These are phyloP conservation scores for Hetaerina americana DNA, from an alignment of 1,140 invertebrate species.

Conservation along the genomic window DNA sequence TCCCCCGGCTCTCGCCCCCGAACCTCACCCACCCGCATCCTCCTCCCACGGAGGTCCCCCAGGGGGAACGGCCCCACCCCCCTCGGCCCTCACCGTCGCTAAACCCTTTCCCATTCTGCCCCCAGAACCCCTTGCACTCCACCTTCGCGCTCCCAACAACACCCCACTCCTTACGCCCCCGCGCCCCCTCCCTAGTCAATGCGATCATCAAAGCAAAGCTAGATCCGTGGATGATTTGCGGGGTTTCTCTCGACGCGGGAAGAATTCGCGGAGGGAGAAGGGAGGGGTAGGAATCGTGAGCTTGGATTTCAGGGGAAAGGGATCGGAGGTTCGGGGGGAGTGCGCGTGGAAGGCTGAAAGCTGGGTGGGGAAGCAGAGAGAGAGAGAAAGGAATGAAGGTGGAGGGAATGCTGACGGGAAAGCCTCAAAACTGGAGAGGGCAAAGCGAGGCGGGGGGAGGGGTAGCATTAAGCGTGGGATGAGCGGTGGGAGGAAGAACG, in stretches of 20 bases:
- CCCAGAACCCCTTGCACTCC: background rate
- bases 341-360: background rate
- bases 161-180: background rate
- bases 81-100: background rate
- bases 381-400: too few species aligned
- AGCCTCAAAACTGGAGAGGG: too few species aligned
- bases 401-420: too few species aligned
- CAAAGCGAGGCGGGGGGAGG: too few species aligned
- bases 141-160: background rate
- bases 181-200: background rate
- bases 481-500: too few species aligned
- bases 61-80: too few species aligned
- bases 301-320: background rate
- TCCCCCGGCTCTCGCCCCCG: background rate
- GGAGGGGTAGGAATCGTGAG: too few species aligned
- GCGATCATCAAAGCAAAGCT: background rate
- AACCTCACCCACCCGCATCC: background rate
- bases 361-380: too few species aligned
- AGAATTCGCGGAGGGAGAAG: background rate
- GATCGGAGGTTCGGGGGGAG: background rate
- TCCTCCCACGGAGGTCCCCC: too few species aligned
- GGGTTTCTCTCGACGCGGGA: background rate
- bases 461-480: too few species aligned
- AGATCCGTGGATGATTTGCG: background rate
- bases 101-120: background rate